Percentiles rank a stretch among this genome's conserved stretches.
Conservation (phyloP, 2,113 vertebrate genomes). For the Antennarius striatus region DNA sequence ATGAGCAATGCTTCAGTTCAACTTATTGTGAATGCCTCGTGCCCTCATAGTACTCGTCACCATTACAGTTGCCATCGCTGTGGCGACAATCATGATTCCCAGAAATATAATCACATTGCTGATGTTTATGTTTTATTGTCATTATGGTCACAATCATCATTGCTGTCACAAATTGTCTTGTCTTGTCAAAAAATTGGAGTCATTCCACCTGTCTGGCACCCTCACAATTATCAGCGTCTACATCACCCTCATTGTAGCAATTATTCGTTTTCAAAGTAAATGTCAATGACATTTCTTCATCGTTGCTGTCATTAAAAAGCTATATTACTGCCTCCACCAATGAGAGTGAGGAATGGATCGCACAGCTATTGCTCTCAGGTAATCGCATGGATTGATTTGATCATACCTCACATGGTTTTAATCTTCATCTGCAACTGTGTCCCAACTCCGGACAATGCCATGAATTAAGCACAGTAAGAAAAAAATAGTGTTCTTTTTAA, state of each 20-base stretch:
- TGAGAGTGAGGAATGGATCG: no score
- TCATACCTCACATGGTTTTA: no score
- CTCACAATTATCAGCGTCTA: neutral
- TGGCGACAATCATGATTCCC: slow-evolving; percentile 27
- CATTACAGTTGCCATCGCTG: slow-evolving; percentile 22
- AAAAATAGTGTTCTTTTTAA: no score
- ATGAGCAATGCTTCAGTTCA: slow-evolving; percentile 46
- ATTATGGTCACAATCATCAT: slow-evolving; percentile 8
- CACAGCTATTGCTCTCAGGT: no score
- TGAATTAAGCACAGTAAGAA: no score
- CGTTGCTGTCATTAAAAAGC: slow-evolving; percentile 19
- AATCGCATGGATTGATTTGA: no score
- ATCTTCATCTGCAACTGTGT: no score
- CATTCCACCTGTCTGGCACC: slow-evolving; percentile 18
- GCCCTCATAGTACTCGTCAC: slow-evolving; percentile 36
- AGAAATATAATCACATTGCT: slow-evolving; percentile 20
- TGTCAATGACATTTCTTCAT: slow-evolving; percentile 38
- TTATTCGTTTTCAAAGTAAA: no score
- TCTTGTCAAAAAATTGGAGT: slow-evolving; percentile 31
- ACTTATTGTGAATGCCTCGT: slow-evolving; percentile 27
- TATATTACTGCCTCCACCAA: no score
- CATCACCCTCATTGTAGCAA: neutral
- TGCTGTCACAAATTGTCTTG: slow-evolving; percentile 13
- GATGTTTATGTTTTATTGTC: slow-evolving; percentile 17
- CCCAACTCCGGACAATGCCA: no score